Conservation (phyloP, 2,888 invertebrate species). For the Troilus luridus region DNA sequence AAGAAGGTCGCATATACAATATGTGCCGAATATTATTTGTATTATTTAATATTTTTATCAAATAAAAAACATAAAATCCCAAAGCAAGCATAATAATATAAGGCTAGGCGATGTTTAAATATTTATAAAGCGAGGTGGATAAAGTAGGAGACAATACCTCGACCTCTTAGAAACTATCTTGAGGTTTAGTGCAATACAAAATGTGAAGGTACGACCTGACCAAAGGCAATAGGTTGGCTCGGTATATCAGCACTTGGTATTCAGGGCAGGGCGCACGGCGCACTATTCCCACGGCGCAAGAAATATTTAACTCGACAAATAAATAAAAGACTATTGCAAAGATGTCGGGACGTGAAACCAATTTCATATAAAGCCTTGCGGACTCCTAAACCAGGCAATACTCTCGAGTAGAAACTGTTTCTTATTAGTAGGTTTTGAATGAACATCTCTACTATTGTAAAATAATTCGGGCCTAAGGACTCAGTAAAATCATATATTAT, state of each 20-base stretch:
- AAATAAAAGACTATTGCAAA: constrained; percentile 22
- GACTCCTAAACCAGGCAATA: background rate
- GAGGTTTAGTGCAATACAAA: background rate
- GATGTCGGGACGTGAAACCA: constrained; percentile 1
- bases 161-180: background rate
- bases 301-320: constrained; percentile 33
- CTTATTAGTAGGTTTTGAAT: background rate
- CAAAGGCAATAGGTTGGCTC: background rate
- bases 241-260: background rate
- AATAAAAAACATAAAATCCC: no score
- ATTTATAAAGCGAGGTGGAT: background rate
- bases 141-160: background rate
- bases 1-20: no score
- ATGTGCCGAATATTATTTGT: no score
- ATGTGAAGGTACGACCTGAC: background rate
- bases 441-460: background rate
- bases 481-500: no score
- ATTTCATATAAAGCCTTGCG: background rate
- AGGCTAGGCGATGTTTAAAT: background rate
- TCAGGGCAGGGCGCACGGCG: background rate
- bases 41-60: no score
- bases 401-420: background rate
- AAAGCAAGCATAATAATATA: no score
- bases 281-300: background rate
- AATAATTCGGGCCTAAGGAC: background rate